Conservation (phyloP, 2,888 invertebrate genomes). For the Tipula helvola region DNA sequence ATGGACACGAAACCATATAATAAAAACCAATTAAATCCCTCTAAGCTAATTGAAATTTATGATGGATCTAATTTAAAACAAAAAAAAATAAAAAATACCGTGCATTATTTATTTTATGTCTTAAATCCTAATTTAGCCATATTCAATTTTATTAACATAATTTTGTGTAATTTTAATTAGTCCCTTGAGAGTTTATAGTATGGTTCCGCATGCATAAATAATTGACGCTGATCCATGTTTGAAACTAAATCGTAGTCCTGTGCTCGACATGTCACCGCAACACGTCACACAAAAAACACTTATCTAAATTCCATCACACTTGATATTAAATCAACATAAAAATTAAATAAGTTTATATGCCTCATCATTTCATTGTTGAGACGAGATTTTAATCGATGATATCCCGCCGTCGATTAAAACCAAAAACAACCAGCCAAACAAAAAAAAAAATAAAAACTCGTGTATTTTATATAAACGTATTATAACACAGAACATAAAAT, state of each 20-base stretch:
- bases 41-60: constrained; percentile 9
- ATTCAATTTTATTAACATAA: not conserved
- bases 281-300: not conserved
- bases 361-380: not conserved
- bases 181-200: not conserved
- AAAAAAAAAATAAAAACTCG: not conserved
- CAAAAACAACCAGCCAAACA: too few species aligned
- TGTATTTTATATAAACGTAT: not conserved
- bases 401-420: not conserved
- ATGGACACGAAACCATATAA: not conserved
- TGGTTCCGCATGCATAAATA: not conserved
- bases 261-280: not conserved
- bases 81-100: not conserved
- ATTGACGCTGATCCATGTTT: not conserved
- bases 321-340: not conserved
- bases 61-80: not conserved
- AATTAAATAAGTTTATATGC: not conserved
- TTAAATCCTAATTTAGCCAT: not conserved
- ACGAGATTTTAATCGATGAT: not conserved
- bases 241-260: not conserved
- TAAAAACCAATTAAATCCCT: constrained; percentile 9
- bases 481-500: not conserved
- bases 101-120: not conserved
- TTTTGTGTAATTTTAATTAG: not conserved
- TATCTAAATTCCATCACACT: not conserved